Conservation (phyloP, 2,888 invertebrate species). For the Oscheius onirici region DNA sequence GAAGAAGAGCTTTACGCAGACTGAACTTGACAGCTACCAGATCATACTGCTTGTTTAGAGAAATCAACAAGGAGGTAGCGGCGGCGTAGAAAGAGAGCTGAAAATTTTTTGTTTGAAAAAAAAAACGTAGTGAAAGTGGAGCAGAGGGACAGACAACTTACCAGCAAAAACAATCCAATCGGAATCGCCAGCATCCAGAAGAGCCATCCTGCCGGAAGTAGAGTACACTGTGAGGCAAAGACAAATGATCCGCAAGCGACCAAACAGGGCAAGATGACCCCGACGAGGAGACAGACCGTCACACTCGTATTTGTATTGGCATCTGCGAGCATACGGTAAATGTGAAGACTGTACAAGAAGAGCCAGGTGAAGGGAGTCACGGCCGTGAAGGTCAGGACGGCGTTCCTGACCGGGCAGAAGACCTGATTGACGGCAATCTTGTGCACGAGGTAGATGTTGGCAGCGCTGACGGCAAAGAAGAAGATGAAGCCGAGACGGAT, state of each 20-base stretch:
- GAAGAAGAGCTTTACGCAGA: slow-evolving; percentile 55
- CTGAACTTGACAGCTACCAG: slow-evolving; percentile 57
- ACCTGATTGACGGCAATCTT: slow-evolving; percentile 58
- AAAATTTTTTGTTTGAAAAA: slow-evolving; percentile 6
- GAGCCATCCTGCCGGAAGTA: slow-evolving; percentile 50
- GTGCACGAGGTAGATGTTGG: slow-evolving; percentile 58
- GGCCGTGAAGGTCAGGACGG: slow-evolving; percentile 61
- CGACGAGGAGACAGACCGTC: slow-evolving; percentile 55
- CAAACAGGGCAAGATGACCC: slow-evolving; percentile 59
- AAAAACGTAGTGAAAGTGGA: not conserved
- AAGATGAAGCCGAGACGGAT: slow-evolving; percentile 60
- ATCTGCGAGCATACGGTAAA: slow-evolving; percentile 61
- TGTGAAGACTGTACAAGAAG: slow-evolving; percentile 62
- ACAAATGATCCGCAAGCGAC: slow-evolving; percentile 58
- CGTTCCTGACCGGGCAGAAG: slow-evolving; percentile 64
- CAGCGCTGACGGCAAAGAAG: slow-evolving; percentile 60
- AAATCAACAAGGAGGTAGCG: slow-evolving; percentile 62
- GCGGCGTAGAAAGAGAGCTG: slow-evolving; percentile 66
- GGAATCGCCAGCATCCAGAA: slow-evolving; percentile 66
- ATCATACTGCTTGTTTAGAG: slow-evolving; percentile 66
- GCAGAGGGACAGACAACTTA: no score
- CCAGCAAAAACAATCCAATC: slow-evolving; percentile 60
- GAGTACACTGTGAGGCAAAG: slow-evolving; percentile 50
- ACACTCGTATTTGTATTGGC: slow-evolving; percentile 51
- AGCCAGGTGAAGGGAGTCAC: slow-evolving; percentile 65